These are phyloP conservation scores for Puma concolor DNA, from an alignment of 2,113 vertebrate species.

Conservation along the genomic window DNA sequence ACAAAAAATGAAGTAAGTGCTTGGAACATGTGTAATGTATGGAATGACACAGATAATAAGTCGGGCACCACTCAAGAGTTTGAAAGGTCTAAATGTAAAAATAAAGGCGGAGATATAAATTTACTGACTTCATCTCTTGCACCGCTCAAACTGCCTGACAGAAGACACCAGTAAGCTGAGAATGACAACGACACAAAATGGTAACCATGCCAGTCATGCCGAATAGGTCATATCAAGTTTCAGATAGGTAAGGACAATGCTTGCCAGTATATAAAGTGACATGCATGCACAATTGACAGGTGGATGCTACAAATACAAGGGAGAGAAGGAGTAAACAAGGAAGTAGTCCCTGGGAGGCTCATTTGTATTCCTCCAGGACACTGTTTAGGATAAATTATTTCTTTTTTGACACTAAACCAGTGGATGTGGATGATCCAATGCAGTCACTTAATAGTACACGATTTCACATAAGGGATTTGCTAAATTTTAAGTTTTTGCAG, in stretches of 20 bases:
- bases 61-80: neutral
- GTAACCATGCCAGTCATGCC: neutral
- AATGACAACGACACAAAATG: neutral
- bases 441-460: neutral
- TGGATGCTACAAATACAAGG: fast-evolving
- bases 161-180: neutral
- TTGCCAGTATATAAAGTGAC: neutral
- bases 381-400: neutral
- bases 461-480: neutral
- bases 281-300: too few relatives aligned
- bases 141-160: conserved; percentile 1
- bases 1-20: conserved; percentile 35
- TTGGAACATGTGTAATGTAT: conserved; percentile 18
- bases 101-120: conserved; percentile 42
- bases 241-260: neutral
- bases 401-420: neutral
- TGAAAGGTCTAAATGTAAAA: conserved; percentile 51
- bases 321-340: fast-evolving
- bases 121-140: neutral
- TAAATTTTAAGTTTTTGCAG: neutral
- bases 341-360: neutral
- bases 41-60: conserved; percentile 53
- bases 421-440: neutral
- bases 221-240: neutral
- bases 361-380: fast-evolving